Conservation (phyloP, 2,888 invertebrate genomes). For the Ectemnius continuus region DNA sequence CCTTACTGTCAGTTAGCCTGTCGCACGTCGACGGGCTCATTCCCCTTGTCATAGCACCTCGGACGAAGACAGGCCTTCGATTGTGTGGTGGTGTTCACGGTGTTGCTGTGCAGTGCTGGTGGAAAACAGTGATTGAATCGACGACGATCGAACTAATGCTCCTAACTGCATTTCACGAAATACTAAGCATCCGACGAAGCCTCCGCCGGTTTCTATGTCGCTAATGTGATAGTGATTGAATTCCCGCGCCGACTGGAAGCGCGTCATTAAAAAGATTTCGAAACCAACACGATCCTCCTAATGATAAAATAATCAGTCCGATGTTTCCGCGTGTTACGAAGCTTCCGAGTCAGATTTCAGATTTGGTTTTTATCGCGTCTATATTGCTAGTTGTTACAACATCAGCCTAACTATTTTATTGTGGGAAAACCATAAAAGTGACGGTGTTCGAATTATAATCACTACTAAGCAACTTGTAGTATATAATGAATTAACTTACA, state of each 20-base stretch:
- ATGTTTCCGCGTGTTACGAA: neutral
- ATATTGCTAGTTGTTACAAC: neutral
- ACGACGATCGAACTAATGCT: slow-evolving; percentile 9
- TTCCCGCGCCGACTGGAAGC: neutral
- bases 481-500: too few species aligned
- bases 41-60: slow-evolving; percentile 45
- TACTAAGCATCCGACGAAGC: too few species aligned
- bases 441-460: neutral
- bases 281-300: neutral
- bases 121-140: slow-evolving; percentile 49
- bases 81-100: slow-evolving; percentile 52
- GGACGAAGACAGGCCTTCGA: slow-evolving; percentile 33
- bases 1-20: slow-evolving; percentile 33
- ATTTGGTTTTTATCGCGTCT: neutral
- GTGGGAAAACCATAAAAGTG: slow-evolving; percentile 1
- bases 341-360: neutral
- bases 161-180: too few species aligned
- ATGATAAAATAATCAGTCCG: neutral
- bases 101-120: slow-evolving; percentile 56
- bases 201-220: too few species aligned
- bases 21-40: slow-evolving; percentile 38
- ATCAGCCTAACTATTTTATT: neutral
- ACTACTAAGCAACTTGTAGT: too few species aligned
- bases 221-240: neutral
- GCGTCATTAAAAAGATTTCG: neutral